A percentile compares a stretch with the other conserved stretches of the same genome.
These are phyloP conservation scores for Mastacembelus armatus DNA, from an alignment of 2,797 vertebrate species.

Conservation along the genomic window DNA sequence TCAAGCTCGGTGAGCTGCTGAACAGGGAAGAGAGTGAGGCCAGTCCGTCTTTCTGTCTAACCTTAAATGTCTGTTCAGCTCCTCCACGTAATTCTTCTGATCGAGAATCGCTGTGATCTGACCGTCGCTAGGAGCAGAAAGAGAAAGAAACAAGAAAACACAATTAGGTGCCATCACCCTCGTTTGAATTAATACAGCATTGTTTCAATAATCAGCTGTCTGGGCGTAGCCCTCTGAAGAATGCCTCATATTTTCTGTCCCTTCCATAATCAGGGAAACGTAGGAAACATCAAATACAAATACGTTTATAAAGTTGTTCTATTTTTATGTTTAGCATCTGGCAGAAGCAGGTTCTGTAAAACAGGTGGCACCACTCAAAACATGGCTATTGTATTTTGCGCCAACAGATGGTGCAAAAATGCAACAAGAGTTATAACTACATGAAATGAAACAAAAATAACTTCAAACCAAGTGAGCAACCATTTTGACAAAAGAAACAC, in stretches of 20 bases:
- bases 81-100: constrained; percentile 99
- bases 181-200: not conserved
- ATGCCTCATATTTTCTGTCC: not conserved
- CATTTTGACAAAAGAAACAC: too few species aligned
- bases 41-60: constrained; percentile 42
- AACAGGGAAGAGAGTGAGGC: not conserved
- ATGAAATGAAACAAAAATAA: too few species aligned
- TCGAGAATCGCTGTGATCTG: constrained; percentile 99
- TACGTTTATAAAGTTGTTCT: too few species aligned
- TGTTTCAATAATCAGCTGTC: too few species aligned
- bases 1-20: not conserved
- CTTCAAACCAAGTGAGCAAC: too few species aligned
- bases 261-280: not conserved
- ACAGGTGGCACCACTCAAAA: too few species aligned
- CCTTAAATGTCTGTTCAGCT: constrained; percentile 98
- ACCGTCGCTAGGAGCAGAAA: constrained; percentile 84
- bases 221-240: not conserved
- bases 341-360: too few species aligned
- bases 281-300: too few species aligned
- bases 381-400: not conserved
- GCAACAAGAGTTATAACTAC: too few species aligned
- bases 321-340: too few species aligned
- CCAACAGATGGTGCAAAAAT: too few species aligned
- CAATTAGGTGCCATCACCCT: not conserved
- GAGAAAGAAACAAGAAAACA: not conserved